phyloP scores from a whole-genome alignment of 2,797 vertebrate species.

The Gymnocypris eckloni region DNA sequence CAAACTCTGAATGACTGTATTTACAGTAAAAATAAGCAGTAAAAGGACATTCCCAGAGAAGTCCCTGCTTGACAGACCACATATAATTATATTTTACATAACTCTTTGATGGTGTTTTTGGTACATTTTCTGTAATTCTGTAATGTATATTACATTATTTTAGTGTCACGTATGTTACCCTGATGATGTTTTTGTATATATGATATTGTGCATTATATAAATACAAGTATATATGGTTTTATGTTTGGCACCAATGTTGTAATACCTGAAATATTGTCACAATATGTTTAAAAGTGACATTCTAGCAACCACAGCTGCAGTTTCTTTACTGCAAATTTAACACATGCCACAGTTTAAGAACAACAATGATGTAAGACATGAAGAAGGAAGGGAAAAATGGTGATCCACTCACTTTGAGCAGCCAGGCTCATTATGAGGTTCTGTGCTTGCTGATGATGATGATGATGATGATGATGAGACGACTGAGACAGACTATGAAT shows the following conservation, averaged over 20 bases:
- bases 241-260: not conserved
- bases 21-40: not conserved
- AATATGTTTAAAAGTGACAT: not conserved
- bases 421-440: constrained; percentile 99
- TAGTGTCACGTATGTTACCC: no score
- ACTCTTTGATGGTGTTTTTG: no score
- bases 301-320: not conserved
- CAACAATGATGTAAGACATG: not conserved
- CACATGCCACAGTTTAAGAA: not conserved
- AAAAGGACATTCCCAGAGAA: not conserved
- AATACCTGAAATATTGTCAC: not conserved
- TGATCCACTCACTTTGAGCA: constrained; percentile 89
- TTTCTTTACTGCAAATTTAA: not conserved
- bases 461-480: constrained; percentile 80
- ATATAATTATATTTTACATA: no score
- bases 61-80: no score
- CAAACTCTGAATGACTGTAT: not conserved
- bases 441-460: constrained; percentile 90
- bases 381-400: not conserved
- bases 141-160: no score
- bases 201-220: no score
- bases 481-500: constrained; percentile 85
- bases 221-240: no score
- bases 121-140: no score
- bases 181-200: no score